A percentile compares a stretch with the other conserved stretches of the same genome.
Conservation (phyloP, 2,888 invertebrate species). For the Carterocephalus palaemon region DNA sequence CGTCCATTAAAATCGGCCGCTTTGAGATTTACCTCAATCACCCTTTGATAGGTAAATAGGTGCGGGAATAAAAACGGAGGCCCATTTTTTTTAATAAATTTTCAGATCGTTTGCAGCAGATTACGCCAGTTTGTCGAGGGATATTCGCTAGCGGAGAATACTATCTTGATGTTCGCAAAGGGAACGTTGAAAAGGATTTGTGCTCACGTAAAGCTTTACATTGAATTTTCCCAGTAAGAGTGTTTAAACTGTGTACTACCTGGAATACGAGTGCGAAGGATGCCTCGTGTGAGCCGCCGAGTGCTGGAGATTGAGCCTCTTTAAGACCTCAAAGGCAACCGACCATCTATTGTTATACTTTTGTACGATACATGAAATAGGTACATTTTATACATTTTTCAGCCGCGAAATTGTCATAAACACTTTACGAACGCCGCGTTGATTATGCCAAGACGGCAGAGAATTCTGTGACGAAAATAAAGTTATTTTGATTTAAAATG, state of each 20-base stretch:
- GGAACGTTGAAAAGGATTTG: constrained; percentile 15
- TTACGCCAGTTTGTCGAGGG: constrained; percentile 35
- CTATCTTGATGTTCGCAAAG: constrained; percentile 21
- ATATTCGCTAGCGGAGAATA: constrained; percentile 8
- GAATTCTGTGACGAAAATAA: constrained; percentile 67
- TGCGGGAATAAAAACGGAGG: constrained; percentile 57
- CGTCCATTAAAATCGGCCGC: constrained; percentile 73
- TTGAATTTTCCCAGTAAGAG: constrained; percentile 16
- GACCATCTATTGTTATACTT: constrained; percentile 53
- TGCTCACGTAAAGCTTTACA: constrained; percentile 9
- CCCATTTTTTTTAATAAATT: constrained; percentile 54
- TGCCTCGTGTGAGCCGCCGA: not conserved
- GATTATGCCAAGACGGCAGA: constrained; percentile 67
- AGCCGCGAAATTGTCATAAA: constrained; percentile 66
- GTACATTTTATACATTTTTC: constrained; percentile 38
- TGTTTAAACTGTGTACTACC: constrained; percentile 16
- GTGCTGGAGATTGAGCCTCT: constrained; percentile 7
- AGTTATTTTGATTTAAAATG: constrained; percentile 75
- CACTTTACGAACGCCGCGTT: constrained; percentile 59
- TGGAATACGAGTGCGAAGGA: constrained; percentile 19
- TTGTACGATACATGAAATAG: no score
- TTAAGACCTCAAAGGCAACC: constrained; percentile 53
- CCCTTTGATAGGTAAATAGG: constrained; percentile 45
- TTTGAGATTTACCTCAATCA: constrained; percentile 66
- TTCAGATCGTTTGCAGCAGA: constrained; percentile 61